Conservation (phyloP, 1,140 invertebrate genomes). For the Drosophila varians region DNA sequence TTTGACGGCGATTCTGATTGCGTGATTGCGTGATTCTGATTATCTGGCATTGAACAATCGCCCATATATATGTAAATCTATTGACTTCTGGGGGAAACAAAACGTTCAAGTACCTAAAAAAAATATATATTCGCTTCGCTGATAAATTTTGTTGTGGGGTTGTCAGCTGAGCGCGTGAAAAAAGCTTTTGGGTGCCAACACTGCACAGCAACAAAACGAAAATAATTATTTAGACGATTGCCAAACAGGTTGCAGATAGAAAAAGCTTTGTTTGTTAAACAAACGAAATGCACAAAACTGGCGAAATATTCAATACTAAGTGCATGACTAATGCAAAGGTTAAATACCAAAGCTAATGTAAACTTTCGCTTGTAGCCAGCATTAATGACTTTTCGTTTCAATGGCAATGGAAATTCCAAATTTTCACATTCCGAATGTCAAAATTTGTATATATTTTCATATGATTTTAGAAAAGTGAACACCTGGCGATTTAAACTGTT, state of each 20-base stretch:
- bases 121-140: conserved; percentile 16
- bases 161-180: conserved; percentile 68
- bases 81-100: background rate
- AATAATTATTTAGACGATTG: conserved; percentile 60
- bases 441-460: too few species aligned
- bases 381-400: background rate
- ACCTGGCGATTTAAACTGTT: too few species aligned
- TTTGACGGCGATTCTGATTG: background rate
- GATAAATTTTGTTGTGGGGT: conserved; percentile 34
- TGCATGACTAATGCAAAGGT: conserved; percentile 58
- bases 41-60: background rate
- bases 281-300: conserved; percentile 30
- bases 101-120: background rate
- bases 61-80: background rate
- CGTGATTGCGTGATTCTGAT: background rate
- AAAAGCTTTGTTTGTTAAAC: conserved; percentile 52
- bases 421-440: background rate
- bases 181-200: conserved; percentile 71
- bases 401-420: background rate
- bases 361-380: background rate
- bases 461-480: too few species aligned
- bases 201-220: conserved; percentile 66
- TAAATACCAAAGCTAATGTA: background rate
- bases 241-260: conserved; percentile 65
- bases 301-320: conserved; percentile 10